These are phyloP conservation scores for Theodoxus fluviatilis DNA, from an alignment of 2,888 invertebrate genomes.

Conservation along the genomic window DNA sequence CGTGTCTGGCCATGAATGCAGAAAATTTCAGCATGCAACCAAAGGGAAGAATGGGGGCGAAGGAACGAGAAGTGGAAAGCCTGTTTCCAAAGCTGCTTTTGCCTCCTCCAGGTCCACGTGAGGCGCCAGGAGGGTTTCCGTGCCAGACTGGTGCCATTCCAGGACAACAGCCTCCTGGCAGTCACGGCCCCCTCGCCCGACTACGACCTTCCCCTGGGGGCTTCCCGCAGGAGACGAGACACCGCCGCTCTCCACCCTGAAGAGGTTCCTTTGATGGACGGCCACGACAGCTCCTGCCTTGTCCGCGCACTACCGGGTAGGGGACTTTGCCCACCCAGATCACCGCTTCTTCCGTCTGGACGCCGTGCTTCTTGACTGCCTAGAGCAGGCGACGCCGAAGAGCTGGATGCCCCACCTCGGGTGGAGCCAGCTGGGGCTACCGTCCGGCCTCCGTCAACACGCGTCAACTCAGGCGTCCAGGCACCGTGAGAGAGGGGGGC, in stretches of 20 bases:
- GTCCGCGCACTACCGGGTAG: slow-evolving; percentile 34
- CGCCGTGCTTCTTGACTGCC: slow-evolving; percentile 32
- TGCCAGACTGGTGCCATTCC: slow-evolving; percentile 34
- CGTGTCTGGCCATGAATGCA: no score
- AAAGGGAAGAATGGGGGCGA: no score
- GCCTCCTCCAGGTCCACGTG: slow-evolving; percentile 39
- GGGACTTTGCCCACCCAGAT: slow-evolving; percentile 32
- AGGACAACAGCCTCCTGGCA: slow-evolving; percentile 30
- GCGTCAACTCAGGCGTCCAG: no score
- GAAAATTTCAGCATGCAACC: no score
- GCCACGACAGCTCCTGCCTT: slow-evolving; percentile 29
- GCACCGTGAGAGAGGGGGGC: no score
- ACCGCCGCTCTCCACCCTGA: slow-evolving; percentile 35
- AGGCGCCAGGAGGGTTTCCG: slow-evolving; percentile 38
- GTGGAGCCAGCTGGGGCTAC: no score
- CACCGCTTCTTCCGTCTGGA: slow-evolving; percentile 39
- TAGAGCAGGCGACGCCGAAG: slow-evolving; percentile 37
- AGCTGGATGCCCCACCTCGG: no score
- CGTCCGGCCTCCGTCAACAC: no score
- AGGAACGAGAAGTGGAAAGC: no score
- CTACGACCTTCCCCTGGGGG: slow-evolving; percentile 35
- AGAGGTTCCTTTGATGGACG: slow-evolving; percentile 34
- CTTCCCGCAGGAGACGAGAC: slow-evolving; percentile 11
- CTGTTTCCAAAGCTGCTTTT: no score
- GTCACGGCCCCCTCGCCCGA: slow-evolving; percentile 34